Evolutionary conservation across 2,797 vertebrate genomes (phyloP), one percentile per base, ranked within the genome.

Genomic region (Sus cebifrons): DNA sequence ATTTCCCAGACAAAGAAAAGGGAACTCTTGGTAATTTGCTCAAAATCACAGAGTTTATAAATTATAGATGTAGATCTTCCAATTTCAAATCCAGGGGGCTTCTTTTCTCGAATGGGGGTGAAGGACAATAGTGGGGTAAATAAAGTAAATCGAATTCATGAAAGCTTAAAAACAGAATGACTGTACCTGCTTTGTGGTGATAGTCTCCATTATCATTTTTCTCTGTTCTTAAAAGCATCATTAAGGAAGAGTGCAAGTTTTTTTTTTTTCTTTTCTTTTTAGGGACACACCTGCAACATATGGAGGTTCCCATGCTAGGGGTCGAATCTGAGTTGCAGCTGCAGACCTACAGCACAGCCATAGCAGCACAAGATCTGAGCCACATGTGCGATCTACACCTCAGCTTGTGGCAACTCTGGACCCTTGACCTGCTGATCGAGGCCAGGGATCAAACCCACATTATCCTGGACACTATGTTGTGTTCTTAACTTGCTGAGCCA

Each of bases 1-100:
- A 83, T 65, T 96, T 56, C 36, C 25, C 32, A 86, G 12, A 83
- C 77, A 56, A 81, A 82, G 60, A 44, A 93, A 58, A 77, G 17
- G 44, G 17, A 60, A 60, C 1, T 32, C 21, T 70, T 49, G 21
- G 64, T 74, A 54, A 73, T 4, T 25, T 84, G 49, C 16, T 86
- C 17, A 75, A 89, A 96, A 86, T 83, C 44, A 62, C n/a, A 44
- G 16, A 92, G 52, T 6, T 27, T 68, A 15, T 32, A 56, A n/a
- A 6, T 58, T 17, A 79, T 1, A 79, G 32, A 79, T 56, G 62
- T 74, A 62, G 8, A 8, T 83, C 21, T 86, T 92, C 32, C 18
- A 23, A 85, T 58, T 85, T 4, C 27, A 86, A 91, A 67, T 49
- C 3, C 27, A 83, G 4, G 5, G 3, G 3, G 62, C 40, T 86